Base-by-base conservation (phyloP, 2,888 invertebrate species). In the Resseliella maxima region DNA sequence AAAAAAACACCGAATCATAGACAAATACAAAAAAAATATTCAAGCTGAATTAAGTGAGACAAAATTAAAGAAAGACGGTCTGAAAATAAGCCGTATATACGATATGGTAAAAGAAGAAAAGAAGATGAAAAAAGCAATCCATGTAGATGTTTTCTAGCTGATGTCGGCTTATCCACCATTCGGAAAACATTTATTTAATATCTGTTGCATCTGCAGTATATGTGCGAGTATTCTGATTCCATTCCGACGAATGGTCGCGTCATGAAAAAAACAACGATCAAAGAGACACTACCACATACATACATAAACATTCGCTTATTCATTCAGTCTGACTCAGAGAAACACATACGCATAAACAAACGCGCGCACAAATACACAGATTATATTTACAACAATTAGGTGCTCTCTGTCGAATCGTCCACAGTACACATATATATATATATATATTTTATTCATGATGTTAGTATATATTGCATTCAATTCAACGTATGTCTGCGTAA, bases 131-230 rank as follows among this genome's bases (percentile, higher is more conserved):
- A 72, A n/a, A n/a, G n/a, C n/a, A n/a, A 72, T 72, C 72, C 31
- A 3, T 72, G 72, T 72, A 72, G 5, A 72, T 72, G 72, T 72
- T 72, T 59, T 31, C 31, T 27, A 38, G 38, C 24, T 72, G 36
- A 83, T 83, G 83, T 83, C 83, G 83, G 83, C 83, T 38, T 83
- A 38, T 83, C n/a, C 35, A 81, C 38, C 83, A 83, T 83, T 83
- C 83, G 83, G 83, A 41, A 83, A 83, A 83, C 6, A 38, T 38
- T 83, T 38, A 24, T 24, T n/a, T 38, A 6, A 36, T 38, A 83
- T 83, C 83, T 83, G 83, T 83, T 83, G 83, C 83, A 83, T 83
- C 83, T 83, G 38, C 72, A 72, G 72, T 72, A 15, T 31, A 15
- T 35, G 24, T 36, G 35, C 31, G 15, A 15, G 72, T 35, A 36